Base-by-base conservation (phyloP, 1,140 invertebrate genomes). In the Tetragnatha versicolor region DNA sequence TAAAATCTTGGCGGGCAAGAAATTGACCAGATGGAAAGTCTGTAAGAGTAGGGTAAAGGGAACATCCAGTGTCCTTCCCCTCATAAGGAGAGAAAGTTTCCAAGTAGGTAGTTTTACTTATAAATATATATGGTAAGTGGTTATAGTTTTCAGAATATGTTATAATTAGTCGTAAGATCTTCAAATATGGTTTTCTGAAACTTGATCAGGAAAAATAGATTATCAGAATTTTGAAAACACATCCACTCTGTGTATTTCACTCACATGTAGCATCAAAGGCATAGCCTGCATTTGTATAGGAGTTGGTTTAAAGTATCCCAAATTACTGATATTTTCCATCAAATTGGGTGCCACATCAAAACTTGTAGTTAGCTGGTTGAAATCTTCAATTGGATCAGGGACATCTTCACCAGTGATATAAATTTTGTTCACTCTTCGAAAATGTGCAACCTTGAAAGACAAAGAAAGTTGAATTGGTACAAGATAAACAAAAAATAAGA, bases 201-300 rank as follows among this genome's bases (percentile, higher is more conserved):
- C n/a, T n/a, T n/a, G n/a, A n/a, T n/a, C n/a, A n/a, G n/a, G n/a
- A 17, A 20, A n/a, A 47, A n/a, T 47, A n/a, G 22, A 47, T 47
- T 17, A 47, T 47, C 10, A 47, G 22, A 20, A 47, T 0, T 10
- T 55, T 29, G 14, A 37, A 66, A 66, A 37, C n/a, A n/a, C 14
- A 29, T 78, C 25, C 20, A 55, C 27, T 14, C 80, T 80, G 82
- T 85, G 85, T 25, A 2, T n/a, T n/a, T n/a, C n/a, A 66, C 79
- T 80, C 49, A 80, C 79, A 76, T 87, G 87, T 55, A 97, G 84
- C 91, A 98, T 92, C 45, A 93, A 89, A 17, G 97, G 94, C 80
- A 98, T 90, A 0, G 94, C 92, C 88, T 98, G 96, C 89, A 95
- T 93, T 87, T 99, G 97, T 83, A 99, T 93, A 0, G 96, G 91